These are phyloP conservation scores for Trachymyrmex septentrionalis DNA, from an alignment of 1,140 invertebrate species.

Conservation along the genomic window DNA sequence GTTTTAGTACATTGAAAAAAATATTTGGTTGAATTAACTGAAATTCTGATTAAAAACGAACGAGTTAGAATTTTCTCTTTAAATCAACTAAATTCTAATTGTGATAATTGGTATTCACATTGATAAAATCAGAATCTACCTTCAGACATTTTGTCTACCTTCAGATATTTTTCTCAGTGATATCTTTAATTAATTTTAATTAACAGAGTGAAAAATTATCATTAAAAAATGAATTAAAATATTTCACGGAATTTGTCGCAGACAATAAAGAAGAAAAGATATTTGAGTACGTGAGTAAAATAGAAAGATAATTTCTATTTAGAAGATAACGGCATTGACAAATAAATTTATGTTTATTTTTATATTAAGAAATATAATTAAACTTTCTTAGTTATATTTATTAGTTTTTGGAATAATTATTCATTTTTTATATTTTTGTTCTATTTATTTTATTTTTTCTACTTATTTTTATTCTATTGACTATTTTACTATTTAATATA, in stretches of 20 bases:
- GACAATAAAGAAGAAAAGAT: constrained; percentile 23
- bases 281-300: constrained; percentile 3
- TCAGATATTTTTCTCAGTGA: neutral
- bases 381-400: neutral
- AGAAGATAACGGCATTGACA: neutral
- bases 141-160: too few relatives aligned
- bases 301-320: constrained; percentile 5
- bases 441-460: too few relatives aligned
- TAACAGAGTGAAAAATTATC: constrained; percentile 26
- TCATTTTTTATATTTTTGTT: neutral
- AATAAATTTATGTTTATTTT: constrained; percentile 7
- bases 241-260: neutral
- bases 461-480: neutral
- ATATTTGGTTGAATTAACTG: too few relatives aligned
- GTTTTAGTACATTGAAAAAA: too few relatives aligned
- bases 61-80: too few relatives aligned
- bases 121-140: too few relatives aligned
- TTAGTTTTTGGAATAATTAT: neutral
- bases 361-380: neutral
- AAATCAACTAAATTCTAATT: too few relatives aligned
- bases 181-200: neutral
- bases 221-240: constrained; percentile 7
- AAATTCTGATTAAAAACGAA: too few relatives aligned
- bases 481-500: too few relatives aligned
- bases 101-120: too few relatives aligned